These are phyloP conservation scores for Caenorhabditis briggsae DNA, from an alignment of 1,140 invertebrate species.

Conservation along the genomic window DNA sequence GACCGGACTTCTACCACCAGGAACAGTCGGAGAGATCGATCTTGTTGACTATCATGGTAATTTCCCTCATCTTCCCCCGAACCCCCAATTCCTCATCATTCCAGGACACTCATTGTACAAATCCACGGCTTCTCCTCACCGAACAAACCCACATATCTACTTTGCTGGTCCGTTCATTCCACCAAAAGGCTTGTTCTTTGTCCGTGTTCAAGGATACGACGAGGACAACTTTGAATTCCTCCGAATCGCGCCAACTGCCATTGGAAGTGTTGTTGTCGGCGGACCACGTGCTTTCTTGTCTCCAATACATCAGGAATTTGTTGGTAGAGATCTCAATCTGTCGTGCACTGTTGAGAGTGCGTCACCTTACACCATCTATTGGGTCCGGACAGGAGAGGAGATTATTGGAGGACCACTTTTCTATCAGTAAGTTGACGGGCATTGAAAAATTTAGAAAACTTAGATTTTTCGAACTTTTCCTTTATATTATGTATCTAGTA, in stretches of 20 bases:
- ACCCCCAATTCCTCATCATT: not conserved
- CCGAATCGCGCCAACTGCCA: slow-evolving; percentile 79
- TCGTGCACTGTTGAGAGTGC: slow-evolving; percentile 80
- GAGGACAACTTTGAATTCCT: slow-evolving; percentile 78
- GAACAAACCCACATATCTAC: slow-evolving; percentile 78
- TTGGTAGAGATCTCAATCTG: slow-evolving; percentile 78
- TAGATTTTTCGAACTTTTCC: too few species aligned
- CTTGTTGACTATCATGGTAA: slow-evolving; percentile 80
- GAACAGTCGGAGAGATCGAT: slow-evolving; percentile 79
- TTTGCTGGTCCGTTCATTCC: slow-evolving; percentile 79
- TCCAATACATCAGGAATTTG: slow-evolving; percentile 62
- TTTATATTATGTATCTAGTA: too few species aligned
- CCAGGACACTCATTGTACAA: slow-evolving; percentile 51
- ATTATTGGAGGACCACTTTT: slow-evolving; percentile 75
- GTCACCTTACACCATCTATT: slow-evolving; percentile 80
- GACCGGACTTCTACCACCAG: slow-evolving; percentile 77
- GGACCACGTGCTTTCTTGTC: slow-evolving; percentile 72
- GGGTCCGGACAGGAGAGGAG: slow-evolving; percentile 79
- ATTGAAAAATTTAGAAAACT: too few species aligned
- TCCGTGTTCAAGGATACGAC: slow-evolving; percentile 79
- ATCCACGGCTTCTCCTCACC: slow-evolving; percentile 77
- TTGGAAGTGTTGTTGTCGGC: slow-evolving; percentile 77
- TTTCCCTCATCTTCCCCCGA: not conserved
- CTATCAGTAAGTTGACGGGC: slow-evolving; percentile 71
- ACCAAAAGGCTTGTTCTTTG: slow-evolving; percentile 80